Percentiles rank a stretch among this genome's conserved stretches.
Evolutionary conservation across 1,140 invertebrate genomes (phyloP).

Genomic region (Euschistus heros): DNA sequence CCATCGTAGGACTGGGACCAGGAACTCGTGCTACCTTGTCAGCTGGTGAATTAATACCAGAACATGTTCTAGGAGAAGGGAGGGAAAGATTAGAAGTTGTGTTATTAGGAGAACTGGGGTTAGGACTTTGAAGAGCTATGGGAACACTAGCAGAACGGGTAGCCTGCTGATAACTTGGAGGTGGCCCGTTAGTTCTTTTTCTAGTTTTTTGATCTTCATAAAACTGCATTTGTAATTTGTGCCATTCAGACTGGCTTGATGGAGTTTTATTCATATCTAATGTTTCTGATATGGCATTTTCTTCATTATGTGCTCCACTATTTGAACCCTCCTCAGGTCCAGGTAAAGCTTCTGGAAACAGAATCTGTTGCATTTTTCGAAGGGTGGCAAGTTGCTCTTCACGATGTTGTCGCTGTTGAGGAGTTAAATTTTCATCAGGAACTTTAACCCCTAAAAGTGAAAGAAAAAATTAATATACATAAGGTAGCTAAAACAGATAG

Average conservation of each 20-base stretch:
- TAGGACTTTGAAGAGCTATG: conserved; percentile 61
- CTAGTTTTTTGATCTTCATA: conserved; percentile 54
- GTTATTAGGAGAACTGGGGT: conserved; percentile 58
- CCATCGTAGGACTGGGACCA: conserved; percentile 52
- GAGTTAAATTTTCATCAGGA: conserved; percentile 92
- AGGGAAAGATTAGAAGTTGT: conserved; percentile 57
- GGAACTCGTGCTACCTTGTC: conserved; percentile 42
- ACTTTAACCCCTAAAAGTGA: conserved; percentile 61
- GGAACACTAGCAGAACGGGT: conserved; percentile 74
- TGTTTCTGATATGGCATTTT: conserved; percentile 24
- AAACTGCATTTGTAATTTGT: conserved; percentile 76
- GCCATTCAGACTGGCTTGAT: conserved; percentile 67
- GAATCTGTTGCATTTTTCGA: conserved; percentile 82
- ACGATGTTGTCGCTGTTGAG: conserved; percentile 85
- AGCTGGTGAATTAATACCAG: conserved; percentile 57
- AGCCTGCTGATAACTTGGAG: conserved; percentile 73
- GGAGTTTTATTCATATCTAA: conserved; percentile 24
- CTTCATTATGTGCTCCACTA: conserved; percentile 28
- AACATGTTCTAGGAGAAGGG: conserved; percentile 55
- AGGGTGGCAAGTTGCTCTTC: conserved; percentile 85
- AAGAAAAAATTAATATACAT: not conserved
- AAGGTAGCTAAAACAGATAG: too few relatives aligned
- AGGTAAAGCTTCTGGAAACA: conserved; percentile 48
- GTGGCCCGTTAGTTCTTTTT: conserved; percentile 53
- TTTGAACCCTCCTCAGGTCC: conserved; percentile 33